A percentile compares a stretch with the other conserved stretches of the same genome.
These are phyloP conservation scores for Picus viridis DNA, from an alignment of 2,797 vertebrate species.

Conservation along the genomic window DNA sequence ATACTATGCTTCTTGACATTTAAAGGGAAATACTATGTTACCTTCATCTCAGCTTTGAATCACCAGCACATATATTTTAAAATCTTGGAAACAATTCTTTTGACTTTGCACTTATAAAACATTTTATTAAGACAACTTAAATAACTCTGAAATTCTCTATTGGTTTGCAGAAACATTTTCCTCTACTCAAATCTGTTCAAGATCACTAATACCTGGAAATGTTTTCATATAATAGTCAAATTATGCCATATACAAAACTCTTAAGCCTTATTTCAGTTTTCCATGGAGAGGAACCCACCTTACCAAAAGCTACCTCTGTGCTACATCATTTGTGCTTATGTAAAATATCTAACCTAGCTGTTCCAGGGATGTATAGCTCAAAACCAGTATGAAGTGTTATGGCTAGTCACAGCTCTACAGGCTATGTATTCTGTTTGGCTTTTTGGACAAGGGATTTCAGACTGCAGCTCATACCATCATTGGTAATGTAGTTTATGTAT, in stretches of 20 bases:
- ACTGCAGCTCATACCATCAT: neutral
- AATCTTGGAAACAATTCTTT: neutral
- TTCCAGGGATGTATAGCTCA: neutral
- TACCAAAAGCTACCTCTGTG: neutral
- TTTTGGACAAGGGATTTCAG: neutral
- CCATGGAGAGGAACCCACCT: neutral
- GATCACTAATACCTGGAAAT: neutral
- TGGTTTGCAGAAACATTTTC: neutral
- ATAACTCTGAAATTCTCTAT: neutral
- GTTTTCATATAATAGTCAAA: neutral
- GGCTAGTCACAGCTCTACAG: neutral
- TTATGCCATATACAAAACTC: neutral
- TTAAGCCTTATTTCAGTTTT: neutral
- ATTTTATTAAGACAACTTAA: neutral
- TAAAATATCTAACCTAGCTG: neutral
- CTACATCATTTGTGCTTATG: neutral
- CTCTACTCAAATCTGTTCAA: neutral
- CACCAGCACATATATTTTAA: neutral
- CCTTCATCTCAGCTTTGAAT: neutral
- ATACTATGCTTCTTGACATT: neutral
- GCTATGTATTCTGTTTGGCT: neutral
- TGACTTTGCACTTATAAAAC: neutral
- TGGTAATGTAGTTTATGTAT: neutral
- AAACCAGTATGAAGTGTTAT: neutral
- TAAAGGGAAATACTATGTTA: neutral